These are phyloP conservation scores for Jacana jacana DNA, from an alignment of 2,113 vertebrate species.

Conservation along the genomic window DNA sequence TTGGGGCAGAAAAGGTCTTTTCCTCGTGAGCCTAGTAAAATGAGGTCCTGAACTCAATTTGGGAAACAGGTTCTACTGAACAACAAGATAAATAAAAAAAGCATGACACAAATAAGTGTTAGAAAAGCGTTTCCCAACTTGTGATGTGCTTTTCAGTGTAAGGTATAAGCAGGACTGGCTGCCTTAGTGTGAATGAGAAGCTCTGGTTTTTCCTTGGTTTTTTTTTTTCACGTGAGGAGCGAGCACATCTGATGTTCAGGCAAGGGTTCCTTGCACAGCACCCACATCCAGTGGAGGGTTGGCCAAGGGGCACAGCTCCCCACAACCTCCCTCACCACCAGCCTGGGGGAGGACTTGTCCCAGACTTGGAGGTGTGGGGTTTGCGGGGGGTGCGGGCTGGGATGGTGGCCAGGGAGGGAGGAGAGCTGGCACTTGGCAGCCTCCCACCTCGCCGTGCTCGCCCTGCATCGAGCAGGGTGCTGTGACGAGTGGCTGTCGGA, in stretches of 20 bases:
- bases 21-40: not conserved
- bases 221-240: not conserved
- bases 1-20: not conserved
- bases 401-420: not conserved
- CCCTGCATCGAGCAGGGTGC: accelerated
- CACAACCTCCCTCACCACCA: not conserved
- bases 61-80: not conserved
- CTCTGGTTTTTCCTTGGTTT: not conserved
- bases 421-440: not conserved
- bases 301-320: not conserved
- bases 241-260: accelerated
- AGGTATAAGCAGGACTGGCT: not conserved
- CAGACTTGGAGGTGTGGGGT: accelerated
- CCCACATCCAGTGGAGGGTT: not conserved
- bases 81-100: not conserved
- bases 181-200: not conserved
- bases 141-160: not conserved
- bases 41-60: not conserved
- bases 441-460: accelerated
- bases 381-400: not conserved
- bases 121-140: not conserved
- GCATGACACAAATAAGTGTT: not conserved
- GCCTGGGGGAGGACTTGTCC: accelerated
- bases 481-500: accelerated
- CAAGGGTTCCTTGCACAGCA: not conserved